A percentile compares a stretch with the other conserved stretches of the same genome.
Conservation (phyloP, 2,888 invertebrate genomes). For the Limenitis camilla region DNA sequence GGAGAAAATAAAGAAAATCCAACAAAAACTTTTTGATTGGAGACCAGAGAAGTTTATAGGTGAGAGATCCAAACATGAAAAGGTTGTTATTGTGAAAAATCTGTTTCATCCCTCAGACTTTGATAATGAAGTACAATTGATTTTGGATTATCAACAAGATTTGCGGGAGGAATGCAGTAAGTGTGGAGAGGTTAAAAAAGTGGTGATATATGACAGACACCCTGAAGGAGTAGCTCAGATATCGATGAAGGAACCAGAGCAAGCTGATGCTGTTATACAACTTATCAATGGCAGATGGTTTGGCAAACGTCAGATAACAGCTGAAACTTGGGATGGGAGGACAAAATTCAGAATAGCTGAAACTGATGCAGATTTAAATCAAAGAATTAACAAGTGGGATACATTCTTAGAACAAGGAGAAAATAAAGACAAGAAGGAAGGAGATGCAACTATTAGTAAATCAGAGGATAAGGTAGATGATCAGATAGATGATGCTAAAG, state of each 20-base stretch:
- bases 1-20: conserved; percentile 92
- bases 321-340: conserved; percentile 95
- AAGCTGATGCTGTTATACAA: conserved; percentile 91
- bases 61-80: conserved; percentile 90
- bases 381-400: conserved; percentile 91
- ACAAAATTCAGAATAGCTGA: conserved; percentile 94
- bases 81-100: conserved; percentile 93
- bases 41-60: conserved; percentile 92
- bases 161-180: conserved; percentile 91
- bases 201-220: conserved; percentile 92
- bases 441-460: background rate
- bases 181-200: conserved; percentile 93
- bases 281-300: conserved; percentile 94
- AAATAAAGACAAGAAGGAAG: conserved; percentile 20
- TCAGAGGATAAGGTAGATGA: background rate
- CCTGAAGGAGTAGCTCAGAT: conserved; percentile 96
- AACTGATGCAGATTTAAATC: conserved; percentile 88
- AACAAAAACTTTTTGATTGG: conserved; percentile 98
- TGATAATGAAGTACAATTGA: conserved; percentile 89
- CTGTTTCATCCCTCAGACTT: conserved; percentile 92
- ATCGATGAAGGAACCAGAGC: conserved; percentile 90
- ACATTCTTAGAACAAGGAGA: conserved; percentile 82
- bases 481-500: background rate
- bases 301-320: conserved; percentile 87
- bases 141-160: conserved; percentile 93